Evolutionary conservation across 2,113 vertebrate genomes (phyloP).

Genomic region (Girardinichthys multiradiatus): DNA sequence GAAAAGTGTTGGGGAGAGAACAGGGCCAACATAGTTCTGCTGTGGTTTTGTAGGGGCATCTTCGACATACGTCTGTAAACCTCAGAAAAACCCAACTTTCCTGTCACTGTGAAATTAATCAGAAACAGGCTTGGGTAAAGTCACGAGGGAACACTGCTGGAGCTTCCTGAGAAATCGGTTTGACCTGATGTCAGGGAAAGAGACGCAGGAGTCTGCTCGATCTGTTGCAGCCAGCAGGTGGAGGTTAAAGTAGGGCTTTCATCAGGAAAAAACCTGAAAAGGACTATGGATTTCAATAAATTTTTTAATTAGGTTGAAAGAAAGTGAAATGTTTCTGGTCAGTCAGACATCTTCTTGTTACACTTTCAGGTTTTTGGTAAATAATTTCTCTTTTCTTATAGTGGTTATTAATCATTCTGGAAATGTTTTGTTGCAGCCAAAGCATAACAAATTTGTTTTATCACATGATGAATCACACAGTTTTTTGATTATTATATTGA

Average conservation of each 20-base stretch:
- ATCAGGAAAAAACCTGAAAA: not conserved
- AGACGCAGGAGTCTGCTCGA: not conserved
- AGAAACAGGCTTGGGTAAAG: slow-evolving; percentile 10
- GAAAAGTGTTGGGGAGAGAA: not conserved
- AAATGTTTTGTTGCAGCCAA: too few species aligned
- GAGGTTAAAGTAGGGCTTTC: not conserved
- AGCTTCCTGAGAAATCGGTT: not conserved
- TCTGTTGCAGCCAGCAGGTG: not conserved
- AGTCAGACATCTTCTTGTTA: not conserved
- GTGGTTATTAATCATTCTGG: too few species aligned
- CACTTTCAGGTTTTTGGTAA: not conserved
- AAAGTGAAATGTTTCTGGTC: not conserved
- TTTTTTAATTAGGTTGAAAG: not conserved
- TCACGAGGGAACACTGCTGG: slow-evolving; percentile 50
- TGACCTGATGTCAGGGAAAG: not conserved
- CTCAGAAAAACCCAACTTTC: not conserved
- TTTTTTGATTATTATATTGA: not conserved
- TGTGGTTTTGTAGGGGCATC: not conserved
- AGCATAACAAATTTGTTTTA: too few species aligned
- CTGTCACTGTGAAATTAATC: not conserved
- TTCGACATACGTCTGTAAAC: not conserved
- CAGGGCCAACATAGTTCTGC: not conserved
- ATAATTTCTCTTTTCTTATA: too few species aligned
- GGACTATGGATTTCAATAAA: not conserved
- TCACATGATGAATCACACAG: not conserved